phyloP scores from a whole-genome alignment of 1,140 invertebrate genomes.

The Cecropterus lyciades region DNA sequence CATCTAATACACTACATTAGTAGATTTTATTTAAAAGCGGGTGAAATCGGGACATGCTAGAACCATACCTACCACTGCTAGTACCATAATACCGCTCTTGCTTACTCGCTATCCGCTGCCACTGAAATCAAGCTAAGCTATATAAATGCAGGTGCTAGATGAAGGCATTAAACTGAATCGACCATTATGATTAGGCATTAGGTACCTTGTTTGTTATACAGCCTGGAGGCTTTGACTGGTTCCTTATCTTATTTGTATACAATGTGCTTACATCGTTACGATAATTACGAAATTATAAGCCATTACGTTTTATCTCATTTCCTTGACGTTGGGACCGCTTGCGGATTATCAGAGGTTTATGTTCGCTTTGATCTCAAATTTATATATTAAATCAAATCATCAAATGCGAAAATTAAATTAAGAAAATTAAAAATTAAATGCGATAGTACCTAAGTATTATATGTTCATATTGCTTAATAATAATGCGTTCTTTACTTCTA shows the following conservation, averaged over 20 bases:
- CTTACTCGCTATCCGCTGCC: slow-evolving; percentile 6
- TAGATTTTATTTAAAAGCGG: no score
- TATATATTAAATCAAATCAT: neutral
- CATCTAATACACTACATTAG: no score
- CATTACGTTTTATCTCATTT: slow-evolving; percentile 38
- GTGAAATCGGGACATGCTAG: no score
- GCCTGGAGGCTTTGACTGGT: slow-evolving; percentile 56
- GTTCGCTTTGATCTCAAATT: neutral
- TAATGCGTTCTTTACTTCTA: no score
- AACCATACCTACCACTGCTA: no score
- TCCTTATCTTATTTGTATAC: slow-evolving; percentile 40
- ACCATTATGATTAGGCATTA: slow-evolving; percentile 64
- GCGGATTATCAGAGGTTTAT: neutral
- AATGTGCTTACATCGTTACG: slow-evolving; percentile 47
- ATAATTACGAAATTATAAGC: slow-evolving; percentile 50
- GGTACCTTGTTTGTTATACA: slow-evolving; percentile 66
- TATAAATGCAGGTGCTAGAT: slow-evolving; percentile 58
- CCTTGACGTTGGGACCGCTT: slow-evolving; percentile 23
- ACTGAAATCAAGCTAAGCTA: slow-evolving; percentile 3
- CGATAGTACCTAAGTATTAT: no score
- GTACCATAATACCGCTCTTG: no score
- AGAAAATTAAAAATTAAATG: no score
- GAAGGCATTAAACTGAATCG: slow-evolving; percentile 72
- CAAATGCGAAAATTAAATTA: no score
- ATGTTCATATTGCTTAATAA: no score